Evolutionary conservation across 2,888 invertebrate genomes (phyloP).

Genomic region (Schizotus pectinicornis): DNA sequence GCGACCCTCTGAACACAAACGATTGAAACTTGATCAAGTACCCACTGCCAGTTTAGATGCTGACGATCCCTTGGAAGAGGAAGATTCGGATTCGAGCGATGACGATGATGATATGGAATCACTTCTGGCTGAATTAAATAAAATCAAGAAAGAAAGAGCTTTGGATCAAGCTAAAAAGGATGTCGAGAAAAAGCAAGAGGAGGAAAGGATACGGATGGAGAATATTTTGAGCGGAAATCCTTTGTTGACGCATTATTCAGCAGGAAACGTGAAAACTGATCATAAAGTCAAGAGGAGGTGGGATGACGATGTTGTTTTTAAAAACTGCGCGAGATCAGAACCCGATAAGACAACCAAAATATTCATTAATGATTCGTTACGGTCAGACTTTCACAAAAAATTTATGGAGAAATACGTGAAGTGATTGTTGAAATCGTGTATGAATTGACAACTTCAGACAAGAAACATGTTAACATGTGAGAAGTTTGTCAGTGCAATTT

Average conservation of each 20-base stretch:
- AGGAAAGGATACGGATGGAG: conserved; percentile 97
- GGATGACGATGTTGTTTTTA: conserved; percentile 99
- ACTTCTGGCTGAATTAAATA: conserved; percentile 90
- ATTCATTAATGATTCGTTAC: conserved; percentile 97
- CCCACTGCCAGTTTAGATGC: conserved; percentile 93
- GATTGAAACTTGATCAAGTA: conserved; percentile 76
- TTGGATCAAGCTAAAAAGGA: conserved; percentile 91
- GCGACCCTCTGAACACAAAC: conserved; percentile 61
- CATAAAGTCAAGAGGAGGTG: conserved; percentile 92
- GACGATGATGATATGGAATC: conserved; percentile 95
- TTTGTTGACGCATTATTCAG: conserved; percentile 82
- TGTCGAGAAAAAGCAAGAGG: conserved; percentile 88
- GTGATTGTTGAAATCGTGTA: conserved; percentile 56
- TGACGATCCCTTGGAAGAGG: conserved; percentile 92
- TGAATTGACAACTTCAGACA: too few species aligned
- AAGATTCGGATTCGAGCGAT: conserved; percentile 78
- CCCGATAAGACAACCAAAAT: conserved; percentile 85
- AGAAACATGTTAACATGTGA: too few species aligned
- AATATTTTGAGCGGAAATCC: conserved; percentile 98
- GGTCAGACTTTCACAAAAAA: conserved; percentile 98
- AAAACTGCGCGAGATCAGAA: conserved; percentile 97
- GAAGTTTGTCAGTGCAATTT: too few species aligned
- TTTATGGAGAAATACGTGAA: conserved; percentile 99
- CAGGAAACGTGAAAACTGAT: conserved; percentile 75
- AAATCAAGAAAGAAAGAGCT: conserved; percentile 94